Evolutionary conservation across 2,797 vertebrate genomes (phyloP).

Genomic region (Liasis olivaceus): DNA sequence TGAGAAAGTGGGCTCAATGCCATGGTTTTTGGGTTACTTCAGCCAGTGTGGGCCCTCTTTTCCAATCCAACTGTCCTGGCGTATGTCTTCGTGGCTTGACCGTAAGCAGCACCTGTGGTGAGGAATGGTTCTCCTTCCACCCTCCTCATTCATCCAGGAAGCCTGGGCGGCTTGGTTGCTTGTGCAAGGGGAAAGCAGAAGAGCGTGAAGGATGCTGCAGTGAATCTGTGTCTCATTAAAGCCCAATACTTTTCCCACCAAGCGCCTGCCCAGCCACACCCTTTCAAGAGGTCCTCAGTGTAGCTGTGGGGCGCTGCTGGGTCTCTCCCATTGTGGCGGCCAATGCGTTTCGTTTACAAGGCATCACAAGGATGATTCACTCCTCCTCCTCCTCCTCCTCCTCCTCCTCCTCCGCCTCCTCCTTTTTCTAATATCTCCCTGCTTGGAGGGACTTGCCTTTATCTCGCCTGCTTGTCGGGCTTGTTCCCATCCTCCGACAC

Average conservation of each 20-base stretch:
- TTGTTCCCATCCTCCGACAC: constrained; percentile 66
- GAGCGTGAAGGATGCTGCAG: not conserved
- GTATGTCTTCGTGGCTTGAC: not conserved
- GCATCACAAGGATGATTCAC: constrained; percentile 66
- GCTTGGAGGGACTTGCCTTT: constrained; percentile 62
- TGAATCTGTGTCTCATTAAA: constrained; percentile 18
- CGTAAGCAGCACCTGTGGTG: not conserved
- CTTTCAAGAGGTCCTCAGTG: not conserved
- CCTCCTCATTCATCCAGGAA: not conserved
- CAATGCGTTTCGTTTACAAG: constrained; percentile 58
- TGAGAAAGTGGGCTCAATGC: not conserved
- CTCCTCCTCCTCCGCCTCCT: constrained; percentile 41
- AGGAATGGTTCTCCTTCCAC: not conserved
- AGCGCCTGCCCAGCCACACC: not conserved
- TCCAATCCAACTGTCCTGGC: not conserved
- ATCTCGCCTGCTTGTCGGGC: constrained; percentile 59
- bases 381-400: no score
- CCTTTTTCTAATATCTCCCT: constrained; percentile 60
- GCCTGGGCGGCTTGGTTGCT: not conserved
- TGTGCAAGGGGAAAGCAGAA: not conserved
- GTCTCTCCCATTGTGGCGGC: not conserved
- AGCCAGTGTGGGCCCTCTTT: not conserved
- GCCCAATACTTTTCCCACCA: not conserved
- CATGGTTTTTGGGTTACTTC: no score
- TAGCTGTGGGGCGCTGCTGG: not conserved